Evolutionary conservation across 2,888 invertebrate species (phyloP).

Genomic region (Fragum whitleyi): DNA sequence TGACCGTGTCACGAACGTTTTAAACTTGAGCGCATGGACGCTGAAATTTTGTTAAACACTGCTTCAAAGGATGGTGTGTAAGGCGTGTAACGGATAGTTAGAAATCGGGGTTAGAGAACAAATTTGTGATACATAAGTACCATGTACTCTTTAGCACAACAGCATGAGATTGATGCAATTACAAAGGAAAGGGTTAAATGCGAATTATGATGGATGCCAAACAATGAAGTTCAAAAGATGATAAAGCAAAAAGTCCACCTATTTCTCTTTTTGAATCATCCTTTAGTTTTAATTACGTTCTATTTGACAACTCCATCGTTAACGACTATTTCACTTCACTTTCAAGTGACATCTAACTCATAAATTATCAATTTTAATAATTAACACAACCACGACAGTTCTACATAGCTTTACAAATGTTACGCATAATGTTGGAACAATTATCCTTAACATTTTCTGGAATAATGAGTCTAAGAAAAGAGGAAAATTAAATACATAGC

Average conservation of each 20-base stretch:
- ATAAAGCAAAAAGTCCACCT: conserved; percentile 12
- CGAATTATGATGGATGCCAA: not conserved
- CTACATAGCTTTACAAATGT: conserved; percentile 9
- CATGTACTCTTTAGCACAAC: too few species aligned
- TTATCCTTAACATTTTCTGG: not conserved
- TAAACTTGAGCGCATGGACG: too few species aligned
- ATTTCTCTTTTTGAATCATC: conserved; percentile 8
- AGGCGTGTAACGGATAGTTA: too few species aligned
- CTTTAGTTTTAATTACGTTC: conserved; percentile 33
- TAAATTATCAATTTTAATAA: conserved; percentile 71
- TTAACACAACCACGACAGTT: conserved; percentile 41
- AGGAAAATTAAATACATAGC: too few species aligned
- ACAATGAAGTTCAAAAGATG: conserved; percentile 4
- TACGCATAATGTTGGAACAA: not conserved
- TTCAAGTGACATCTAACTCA: conserved; percentile 60
- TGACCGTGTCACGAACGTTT: too few species aligned
- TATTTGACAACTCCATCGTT: conserved; percentile 52
- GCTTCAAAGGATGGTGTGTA: too few species aligned
- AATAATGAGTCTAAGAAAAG: too few species aligned
- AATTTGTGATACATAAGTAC: too few species aligned
- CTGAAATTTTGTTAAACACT: too few species aligned
- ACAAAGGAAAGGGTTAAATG: not conserved
- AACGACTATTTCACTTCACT: conserved; percentile 43
- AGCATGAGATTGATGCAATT: too few species aligned
- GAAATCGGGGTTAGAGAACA: too few species aligned